Percentiles rank a stretch among this genome's conserved stretches.
phyloP scores from a whole-genome alignment of 2,797 vertebrate species.

The Meriones psammophilus region DNA sequence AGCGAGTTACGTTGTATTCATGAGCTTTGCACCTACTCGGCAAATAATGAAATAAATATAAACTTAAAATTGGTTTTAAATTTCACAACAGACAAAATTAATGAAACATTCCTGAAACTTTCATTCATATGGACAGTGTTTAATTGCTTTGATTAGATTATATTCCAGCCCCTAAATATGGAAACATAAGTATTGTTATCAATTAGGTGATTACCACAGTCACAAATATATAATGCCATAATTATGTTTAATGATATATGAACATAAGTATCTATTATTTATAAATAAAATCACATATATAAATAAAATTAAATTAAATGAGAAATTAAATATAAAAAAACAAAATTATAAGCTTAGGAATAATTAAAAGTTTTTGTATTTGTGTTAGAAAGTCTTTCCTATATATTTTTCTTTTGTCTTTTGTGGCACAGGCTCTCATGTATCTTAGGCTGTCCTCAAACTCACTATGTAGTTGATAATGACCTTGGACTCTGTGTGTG shows the following conservation, averaged over 20 bases:
- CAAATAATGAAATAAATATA: slow-evolving; percentile 56
- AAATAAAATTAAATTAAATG: slow-evolving; percentile 22
- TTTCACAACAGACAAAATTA: slow-evolving; percentile 36
- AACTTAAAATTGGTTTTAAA: slow-evolving; percentile 39
- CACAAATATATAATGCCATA: not conserved
- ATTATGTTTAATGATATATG: not conserved
- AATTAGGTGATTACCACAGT: not conserved
- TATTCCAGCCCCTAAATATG: slow-evolving; percentile 22
- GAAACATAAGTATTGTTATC: slow-evolving; percentile 3
- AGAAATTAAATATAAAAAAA: slow-evolving; percentile 50
- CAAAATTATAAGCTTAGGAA: slow-evolving; percentile 10
- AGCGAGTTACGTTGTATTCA: slow-evolving; percentile 41
- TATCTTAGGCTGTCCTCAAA: not conserved
- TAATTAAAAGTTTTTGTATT: slow-evolving; percentile 17
- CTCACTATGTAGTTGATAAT: not conserved
- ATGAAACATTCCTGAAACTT: slow-evolving; percentile 38
- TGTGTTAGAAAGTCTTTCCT: slow-evolving; percentile 3
- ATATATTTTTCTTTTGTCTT: no score
- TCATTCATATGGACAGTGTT: slow-evolving; percentile 34
- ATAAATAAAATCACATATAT: slow-evolving; percentile 44
- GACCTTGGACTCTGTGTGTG: not conserved
- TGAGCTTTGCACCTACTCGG: slow-evolving; percentile 1
- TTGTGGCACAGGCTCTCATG: no score
- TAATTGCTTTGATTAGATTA: slow-evolving; percentile 34
- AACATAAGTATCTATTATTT: not conserved